Conservation (phyloP, 2,113 vertebrate genomes). For the Sinocyclocheilus anshuiensis region DNA sequence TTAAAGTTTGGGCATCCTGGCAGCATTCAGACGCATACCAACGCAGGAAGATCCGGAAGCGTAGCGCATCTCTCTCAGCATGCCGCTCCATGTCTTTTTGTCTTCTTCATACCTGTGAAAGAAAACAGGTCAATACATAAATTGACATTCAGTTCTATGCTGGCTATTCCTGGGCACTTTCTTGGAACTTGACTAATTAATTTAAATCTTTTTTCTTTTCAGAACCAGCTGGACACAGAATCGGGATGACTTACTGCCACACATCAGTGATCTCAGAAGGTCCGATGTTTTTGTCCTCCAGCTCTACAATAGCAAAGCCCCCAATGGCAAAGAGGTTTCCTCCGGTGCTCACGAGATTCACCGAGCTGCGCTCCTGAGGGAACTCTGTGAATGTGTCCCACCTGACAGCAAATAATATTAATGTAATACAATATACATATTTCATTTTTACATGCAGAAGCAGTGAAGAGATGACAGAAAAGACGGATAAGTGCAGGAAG, state of each 20-base stretch:
- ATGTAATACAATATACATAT: neutral
- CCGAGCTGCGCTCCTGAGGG: constrained; percentile 95
- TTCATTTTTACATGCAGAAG: neutral
- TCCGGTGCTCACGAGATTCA: constrained; percentile 83
- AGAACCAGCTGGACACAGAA: neutral
- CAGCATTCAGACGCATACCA: constrained; percentile 88
- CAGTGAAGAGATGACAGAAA: neutral
- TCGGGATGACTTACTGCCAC: constrained; percentile 91
- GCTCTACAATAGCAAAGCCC: constrained; percentile 93
- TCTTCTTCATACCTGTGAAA: constrained; percentile 90
- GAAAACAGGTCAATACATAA: neutral
- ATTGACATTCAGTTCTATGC: neutral
- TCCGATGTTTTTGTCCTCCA: constrained; percentile 90
- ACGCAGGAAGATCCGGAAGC: constrained; percentile 93
- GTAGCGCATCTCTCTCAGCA: constrained; percentile 96
- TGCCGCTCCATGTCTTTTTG: constrained; percentile 95
- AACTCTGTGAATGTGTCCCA: constrained; percentile 94
- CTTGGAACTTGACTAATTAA: neutral
- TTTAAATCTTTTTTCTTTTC: neutral
- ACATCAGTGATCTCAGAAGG: constrained; percentile 95
- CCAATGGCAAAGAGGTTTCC: constrained; percentile 91
- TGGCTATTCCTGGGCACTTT: neutral
- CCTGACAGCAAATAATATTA: constrained; percentile 64
- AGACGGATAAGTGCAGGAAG: neutral
- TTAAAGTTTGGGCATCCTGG: constrained; percentile 93